Conservation (phyloP, 2,888 invertebrate species). For the Watsonalla cultraria region DNA sequence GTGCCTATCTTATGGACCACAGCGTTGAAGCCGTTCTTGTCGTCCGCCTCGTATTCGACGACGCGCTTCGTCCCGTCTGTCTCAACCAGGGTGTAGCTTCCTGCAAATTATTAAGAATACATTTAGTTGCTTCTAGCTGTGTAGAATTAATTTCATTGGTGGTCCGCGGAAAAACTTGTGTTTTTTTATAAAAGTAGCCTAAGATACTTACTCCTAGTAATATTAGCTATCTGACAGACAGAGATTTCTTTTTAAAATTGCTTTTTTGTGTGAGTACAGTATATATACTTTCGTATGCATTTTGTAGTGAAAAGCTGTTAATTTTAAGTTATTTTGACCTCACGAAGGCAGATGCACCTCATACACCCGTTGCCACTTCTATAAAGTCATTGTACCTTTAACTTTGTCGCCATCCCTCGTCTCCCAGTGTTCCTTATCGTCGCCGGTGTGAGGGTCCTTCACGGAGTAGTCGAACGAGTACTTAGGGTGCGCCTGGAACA, state of each 20-base stretch:
- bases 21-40: slow-evolving; percentile 79
- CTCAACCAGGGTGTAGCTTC: slow-evolving; percentile 77
- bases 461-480: slow-evolving; percentile 79
- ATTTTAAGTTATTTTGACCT: no score
- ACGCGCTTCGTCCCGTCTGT: slow-evolving; percentile 79
- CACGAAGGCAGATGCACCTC: no score
- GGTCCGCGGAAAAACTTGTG: no score
- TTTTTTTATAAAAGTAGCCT: no score
- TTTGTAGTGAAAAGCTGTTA: no score
- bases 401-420: slow-evolving; percentile 81
- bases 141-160: neutral
- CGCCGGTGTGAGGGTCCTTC: slow-evolving; percentile 79
- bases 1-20: slow-evolving; percentile 77
- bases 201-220: no score
- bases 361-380: no score
- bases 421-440: slow-evolving; percentile 80
- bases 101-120: slow-evolving; percentile 34
- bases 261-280: no score
- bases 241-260: no score
- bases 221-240: no score
- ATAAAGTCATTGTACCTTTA: slow-evolving; percentile 53
- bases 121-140: neutral
- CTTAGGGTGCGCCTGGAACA: slow-evolving; percentile 75
- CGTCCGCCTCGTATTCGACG: slow-evolving; percentile 79
- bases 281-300: no score